Base-by-base conservation (phyloP, 2,113 vertebrate genomes). In the Benitochromis conjunctus region DNA sequence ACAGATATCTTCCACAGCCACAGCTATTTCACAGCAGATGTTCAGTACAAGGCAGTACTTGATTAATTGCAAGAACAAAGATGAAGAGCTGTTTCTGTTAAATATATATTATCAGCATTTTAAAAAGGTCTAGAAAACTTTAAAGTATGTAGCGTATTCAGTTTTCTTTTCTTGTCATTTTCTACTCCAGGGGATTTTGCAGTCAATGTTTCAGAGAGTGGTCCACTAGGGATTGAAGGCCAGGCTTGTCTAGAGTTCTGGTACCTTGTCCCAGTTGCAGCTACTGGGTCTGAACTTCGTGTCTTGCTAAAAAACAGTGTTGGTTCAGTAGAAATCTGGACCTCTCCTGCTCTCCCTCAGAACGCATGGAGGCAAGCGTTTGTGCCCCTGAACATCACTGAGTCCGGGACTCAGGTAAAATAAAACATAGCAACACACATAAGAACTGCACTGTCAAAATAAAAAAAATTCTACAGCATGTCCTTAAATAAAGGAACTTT, bases 191-290 rank as follows among this genome's bases (percentile, higher is more conserved):
- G 95, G 29, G 93, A 93, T 12, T 92, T 76, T 31, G 86, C 87
- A 26, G 82, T 95, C 46, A 86, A 93, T 74, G 90, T 92, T 8
- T 95, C 95, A 0, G 96, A 96, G 38, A 98, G 97, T 53, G 88
- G 86, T 19, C 53, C 88, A 13, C 86, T 94, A 38, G 18, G 54
- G 2, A 82, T 95, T 53, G 89, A 94, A 74, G 95, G 92, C 2
- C 66, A 95, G n/a, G 94, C 95, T 80, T 98, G 97, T 92, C 93
- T 98, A 51, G 97, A 98, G 88, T 97, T 98, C 91, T 97, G 97
- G 97, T 97, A 97, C 82, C 95, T 96, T 60, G 94, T 95, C 89
- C 95, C 94, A 29, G 94, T 8, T 89, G 13, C 85, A 77, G 89
- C 87, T 4, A 94, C 91, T 26, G 92, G 41, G 60, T 89, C 94